A percentile compares a stretch with the other conserved stretches of the same genome.
phyloP scores from a whole-genome alignment of 2,797 vertebrate species.

The Rhincodon typus region DNA sequence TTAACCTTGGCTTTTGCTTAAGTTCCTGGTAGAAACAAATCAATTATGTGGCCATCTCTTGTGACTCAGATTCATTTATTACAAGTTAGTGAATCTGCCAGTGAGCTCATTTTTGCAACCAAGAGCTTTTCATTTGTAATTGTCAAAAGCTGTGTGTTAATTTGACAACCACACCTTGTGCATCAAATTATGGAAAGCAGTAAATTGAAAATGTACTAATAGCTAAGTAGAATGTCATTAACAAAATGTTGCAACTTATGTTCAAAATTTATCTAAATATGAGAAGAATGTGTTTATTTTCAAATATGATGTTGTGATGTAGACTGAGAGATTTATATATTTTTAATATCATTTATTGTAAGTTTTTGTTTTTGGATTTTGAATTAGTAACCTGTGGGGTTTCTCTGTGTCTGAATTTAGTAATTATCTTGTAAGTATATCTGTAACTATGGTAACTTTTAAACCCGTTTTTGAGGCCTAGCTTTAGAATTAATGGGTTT shows the following conservation, averaged over 20 bases:
- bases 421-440: too few relatives aligned
- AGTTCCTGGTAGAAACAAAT: not conserved
- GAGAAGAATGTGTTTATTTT: not conserved
- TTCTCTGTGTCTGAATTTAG: too few relatives aligned
- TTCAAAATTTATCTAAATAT: not conserved
- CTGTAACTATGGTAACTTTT: too few relatives aligned
- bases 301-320: not conserved
- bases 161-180: not conserved
- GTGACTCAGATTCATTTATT: not conserved
- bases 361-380: too few relatives aligned
- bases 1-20: not conserved
- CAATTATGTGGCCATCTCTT: not conserved
- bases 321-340: too few relatives aligned
- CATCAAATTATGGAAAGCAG: not conserved
- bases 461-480: too few relatives aligned
- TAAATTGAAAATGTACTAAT: not conserved
- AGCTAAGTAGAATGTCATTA: not conserved
- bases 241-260: not conserved
- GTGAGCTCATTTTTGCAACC: not conserved
- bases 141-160: not conserved
- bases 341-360: too few relatives aligned
- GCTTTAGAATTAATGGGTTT: too few relatives aligned
- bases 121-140: not conserved
- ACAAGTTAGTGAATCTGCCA: not conserved
- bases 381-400: too few relatives aligned